Evolutionary conservation across 2,113 vertebrate genomes (phyloP).

Genomic region (Spilogale gracilis): DNA sequence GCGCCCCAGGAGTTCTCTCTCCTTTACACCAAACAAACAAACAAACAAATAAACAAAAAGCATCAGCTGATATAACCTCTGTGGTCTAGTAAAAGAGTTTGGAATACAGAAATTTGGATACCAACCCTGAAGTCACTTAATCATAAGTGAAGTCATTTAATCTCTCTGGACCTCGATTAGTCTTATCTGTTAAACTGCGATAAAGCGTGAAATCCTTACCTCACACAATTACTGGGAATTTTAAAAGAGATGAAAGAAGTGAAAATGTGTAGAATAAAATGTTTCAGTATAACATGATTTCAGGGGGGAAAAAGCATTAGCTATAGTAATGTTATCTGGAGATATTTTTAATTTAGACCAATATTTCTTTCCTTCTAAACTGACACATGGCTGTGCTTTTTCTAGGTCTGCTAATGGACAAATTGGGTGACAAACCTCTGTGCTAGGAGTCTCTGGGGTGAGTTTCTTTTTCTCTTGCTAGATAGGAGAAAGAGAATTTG

Average conservation of each 20-base stretch:
- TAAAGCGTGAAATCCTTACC: conserved; percentile 39
- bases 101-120: conserved; percentile 1
- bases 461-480: conserved; percentile 68
- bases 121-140: conserved; percentile 18
- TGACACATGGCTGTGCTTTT: conserved; percentile 25
- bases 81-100: conserved; percentile 5
- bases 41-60: background rate
- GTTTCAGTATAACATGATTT: conserved; percentile 46
- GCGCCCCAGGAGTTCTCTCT: background rate
- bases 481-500: conserved; percentile 57
- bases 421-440: conserved; percentile 42
- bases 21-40: background rate
- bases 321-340: conserved; percentile 45
- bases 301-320: background rate
- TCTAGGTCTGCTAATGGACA: conserved; percentile 62
- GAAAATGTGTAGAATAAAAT: conserved; percentile 53
- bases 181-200: conserved; percentile 44
- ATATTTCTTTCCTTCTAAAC: conserved; percentile 42
- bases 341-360: conserved; percentile 64
- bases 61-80: background rate
- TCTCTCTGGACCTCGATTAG: conserved; percentile 45
- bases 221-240: conserved; percentile 3
- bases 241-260: conserved; percentile 38
- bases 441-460: conserved; percentile 42
- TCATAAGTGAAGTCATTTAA: background rate